These are phyloP conservation scores for Eupsittula cactorum DNA, from an alignment of 2,113 vertebrate species.

Conservation along the genomic window DNA sequence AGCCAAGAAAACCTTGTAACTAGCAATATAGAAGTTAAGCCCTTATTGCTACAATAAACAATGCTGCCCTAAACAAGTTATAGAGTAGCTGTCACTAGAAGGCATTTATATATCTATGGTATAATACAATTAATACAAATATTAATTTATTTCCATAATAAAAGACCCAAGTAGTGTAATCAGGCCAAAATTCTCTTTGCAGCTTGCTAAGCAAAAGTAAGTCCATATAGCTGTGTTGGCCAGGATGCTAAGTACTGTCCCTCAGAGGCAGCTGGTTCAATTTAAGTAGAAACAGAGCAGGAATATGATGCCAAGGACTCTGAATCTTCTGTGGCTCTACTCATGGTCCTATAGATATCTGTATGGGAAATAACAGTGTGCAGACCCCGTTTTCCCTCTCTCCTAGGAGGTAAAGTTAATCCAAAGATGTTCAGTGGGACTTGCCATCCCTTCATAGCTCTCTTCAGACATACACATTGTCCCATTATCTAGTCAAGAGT, in stretches of 20 bases:
- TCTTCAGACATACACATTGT: background rate
- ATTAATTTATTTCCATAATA: background rate
- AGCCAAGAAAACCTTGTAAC: background rate
- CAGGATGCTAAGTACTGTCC: background rate
- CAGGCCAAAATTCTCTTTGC: background rate
- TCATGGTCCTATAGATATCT: background rate
- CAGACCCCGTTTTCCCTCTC: background rate
- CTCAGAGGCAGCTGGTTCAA: background rate
- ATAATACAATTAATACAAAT: background rate
- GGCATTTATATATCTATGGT: background rate
- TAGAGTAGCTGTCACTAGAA: background rate
- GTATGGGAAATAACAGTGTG: background rate
- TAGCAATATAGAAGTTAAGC: background rate
- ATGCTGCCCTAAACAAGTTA: background rate
- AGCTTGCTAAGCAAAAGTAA: background rate
- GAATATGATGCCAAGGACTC: background rate
- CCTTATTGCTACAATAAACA: background rate
- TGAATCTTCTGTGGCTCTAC: background rate
- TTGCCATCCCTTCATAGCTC: background rate
- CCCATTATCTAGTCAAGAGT: background rate
- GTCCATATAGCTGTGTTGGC: background rate
- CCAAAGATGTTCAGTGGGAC: background rate
- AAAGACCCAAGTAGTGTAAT: background rate
- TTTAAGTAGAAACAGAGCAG: background rate
- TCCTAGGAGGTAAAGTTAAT: background rate